Conservation (phyloP, 1,140 invertebrate genomes). For the Drosophila arizonae region DNA sequence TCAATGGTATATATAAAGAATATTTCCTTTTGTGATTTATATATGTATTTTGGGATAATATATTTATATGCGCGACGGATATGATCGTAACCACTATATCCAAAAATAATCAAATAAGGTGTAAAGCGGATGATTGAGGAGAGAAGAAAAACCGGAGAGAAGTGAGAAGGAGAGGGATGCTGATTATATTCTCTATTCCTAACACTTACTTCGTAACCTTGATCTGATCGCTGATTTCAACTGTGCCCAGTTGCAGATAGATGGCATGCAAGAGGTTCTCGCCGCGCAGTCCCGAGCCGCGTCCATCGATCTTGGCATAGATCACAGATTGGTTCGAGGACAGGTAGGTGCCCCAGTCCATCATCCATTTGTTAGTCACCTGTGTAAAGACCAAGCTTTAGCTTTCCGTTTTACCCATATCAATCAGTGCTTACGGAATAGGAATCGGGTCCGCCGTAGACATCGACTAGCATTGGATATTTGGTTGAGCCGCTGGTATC, state of each 20-base stretch:
- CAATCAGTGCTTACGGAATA: constrained; percentile 86
- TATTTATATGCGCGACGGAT: no score
- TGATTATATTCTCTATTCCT: no score
- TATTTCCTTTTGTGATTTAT: no score
- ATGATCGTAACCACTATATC: no score
- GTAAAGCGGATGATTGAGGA: no score
- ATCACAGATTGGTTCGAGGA: constrained; percentile 92
- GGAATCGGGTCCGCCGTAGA: constrained; percentile 95
- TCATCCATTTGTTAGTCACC: constrained; percentile 86
- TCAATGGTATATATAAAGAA: no score
- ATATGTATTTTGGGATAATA: no score
- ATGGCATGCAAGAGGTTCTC: constrained; percentile 92
- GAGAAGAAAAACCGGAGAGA: no score
- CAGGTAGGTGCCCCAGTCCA: constrained; percentile 93
- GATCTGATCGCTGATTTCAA: constrained; percentile 94
- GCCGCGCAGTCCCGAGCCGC: constrained; percentile 93
- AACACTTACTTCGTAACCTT: constrained; percentile 83
- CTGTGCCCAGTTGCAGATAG: constrained; percentile 92
- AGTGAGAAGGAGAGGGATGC: no score
- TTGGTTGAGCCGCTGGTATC: constrained; percentile 86
- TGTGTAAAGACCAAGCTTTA: not conserved
- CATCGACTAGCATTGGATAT: constrained; percentile 94
- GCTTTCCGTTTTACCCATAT: not conserved
- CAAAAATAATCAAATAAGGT: no score
- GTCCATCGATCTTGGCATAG: constrained; percentile 93